These are phyloP conservation scores for Trachelipus rathkii DNA, from an alignment of 1,140 invertebrate genomes.

Conservation along the genomic window DNA sequence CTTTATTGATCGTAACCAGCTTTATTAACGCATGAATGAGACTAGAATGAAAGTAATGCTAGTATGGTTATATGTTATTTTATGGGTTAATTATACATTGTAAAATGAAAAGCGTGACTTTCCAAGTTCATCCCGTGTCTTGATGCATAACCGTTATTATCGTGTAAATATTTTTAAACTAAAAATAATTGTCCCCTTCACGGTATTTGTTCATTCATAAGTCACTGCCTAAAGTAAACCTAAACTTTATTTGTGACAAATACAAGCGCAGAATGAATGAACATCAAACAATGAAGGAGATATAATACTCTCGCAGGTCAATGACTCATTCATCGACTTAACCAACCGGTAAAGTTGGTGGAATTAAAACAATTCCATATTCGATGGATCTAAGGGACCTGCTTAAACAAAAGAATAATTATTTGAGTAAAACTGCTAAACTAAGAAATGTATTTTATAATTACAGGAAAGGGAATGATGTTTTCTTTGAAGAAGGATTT, in stretches of 20 bases:
- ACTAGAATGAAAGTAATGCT: too few relatives aligned
- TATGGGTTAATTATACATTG: too few relatives aligned
- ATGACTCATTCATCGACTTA: constrained; percentile 12
- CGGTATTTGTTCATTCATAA: background rate
- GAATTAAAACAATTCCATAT: background rate
- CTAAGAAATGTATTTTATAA: too few relatives aligned
- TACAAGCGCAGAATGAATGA: background rate
- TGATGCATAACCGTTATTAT: background rate
- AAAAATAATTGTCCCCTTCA: background rate
- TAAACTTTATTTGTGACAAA: background rate
- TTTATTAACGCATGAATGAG: too few relatives aligned
- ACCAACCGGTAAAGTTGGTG: constrained; percentile 1
- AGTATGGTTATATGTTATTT: too few relatives aligned
- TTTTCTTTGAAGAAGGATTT: too few relatives aligned
- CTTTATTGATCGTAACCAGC: too few relatives aligned
- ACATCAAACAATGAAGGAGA: background rate
- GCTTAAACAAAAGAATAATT: too few relatives aligned
- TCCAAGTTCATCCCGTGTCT: too few relatives aligned
- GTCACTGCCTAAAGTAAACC: background rate
- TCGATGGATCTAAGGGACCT: background rate
- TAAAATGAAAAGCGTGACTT: too few relatives aligned
- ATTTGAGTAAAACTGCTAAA: too few relatives aligned
- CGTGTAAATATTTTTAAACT: background rate
- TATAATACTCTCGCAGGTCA: background rate
- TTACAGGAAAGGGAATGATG: too few relatives aligned